Base-by-base conservation (phyloP, 2,797 vertebrate species). In the Yasuhikotakia modesta region DNA sequence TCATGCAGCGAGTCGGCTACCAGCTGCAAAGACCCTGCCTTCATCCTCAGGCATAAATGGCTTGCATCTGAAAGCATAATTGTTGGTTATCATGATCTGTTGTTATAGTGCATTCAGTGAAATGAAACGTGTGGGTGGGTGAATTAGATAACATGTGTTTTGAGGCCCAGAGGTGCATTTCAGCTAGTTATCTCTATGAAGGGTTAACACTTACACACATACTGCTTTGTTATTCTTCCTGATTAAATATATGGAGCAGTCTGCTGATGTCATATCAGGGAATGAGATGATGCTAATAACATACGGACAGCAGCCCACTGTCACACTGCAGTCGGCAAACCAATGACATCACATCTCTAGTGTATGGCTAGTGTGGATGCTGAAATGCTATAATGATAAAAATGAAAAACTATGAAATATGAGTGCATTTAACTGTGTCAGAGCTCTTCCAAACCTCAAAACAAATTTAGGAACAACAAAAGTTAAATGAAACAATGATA, bases 211-310 rank as follows among this genome's bases (percentile, higher is more conserved):
- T 60, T 16, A 45, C 53, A n/a, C n/a, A n/a, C n/a, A n/a, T n/a
- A n/a, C n/a, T 24, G 24, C 39, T 17, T 46, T 71, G 53, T 48
- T 73, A 48, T 11, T 21, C 1, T 7, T 55, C 11, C 6, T n/a
- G 21, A 72, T 46, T 61, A 24, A 21, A 58, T 45, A 24, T 22
- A 57, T 45, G 35, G 10, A 39, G 2, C 43, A 61, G 55, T 21
- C 7, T 35, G 60, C 60, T 16, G 22, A 72, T 72, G 55, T 60
- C 55, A 45, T 58, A 71, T 71, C 35, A 60, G 22, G 70, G 55
- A 61, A 22, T 19, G 22, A 61, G 22, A 48, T 27, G 57, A 57
- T 73, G 57, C 61, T 61, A 48, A 73, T 73, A 24, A 21, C 71
- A 50, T 46, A 60, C 39, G n/a, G 39, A 46, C 22, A 46, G 55